Percentiles rank a stretch among this genome's conserved stretches.
Conservation (phyloP, 2,888 invertebrate species). For the Campoletis raptor region DNA sequence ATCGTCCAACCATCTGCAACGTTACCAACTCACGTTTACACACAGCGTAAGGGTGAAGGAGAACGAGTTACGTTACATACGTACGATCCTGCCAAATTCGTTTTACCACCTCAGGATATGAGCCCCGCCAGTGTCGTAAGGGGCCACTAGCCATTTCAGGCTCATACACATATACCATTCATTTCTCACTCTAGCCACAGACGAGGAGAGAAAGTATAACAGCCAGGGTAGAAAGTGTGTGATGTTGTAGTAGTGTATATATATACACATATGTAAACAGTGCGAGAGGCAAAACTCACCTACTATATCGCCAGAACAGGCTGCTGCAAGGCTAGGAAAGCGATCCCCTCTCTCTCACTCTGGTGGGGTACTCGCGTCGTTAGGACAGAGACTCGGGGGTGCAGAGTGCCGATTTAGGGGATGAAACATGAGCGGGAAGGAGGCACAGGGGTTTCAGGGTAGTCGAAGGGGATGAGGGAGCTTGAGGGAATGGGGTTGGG, state of each 20-base stretch:
- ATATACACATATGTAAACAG: conserved; percentile 14
- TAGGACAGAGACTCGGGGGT: conserved; percentile 71
- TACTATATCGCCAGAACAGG: conserved; percentile 49
- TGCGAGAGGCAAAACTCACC: conserved; percentile 49
- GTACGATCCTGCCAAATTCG: conserved; percentile 56
- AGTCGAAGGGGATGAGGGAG: conserved; percentile 60
- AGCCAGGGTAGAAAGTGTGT: conserved; percentile 24
- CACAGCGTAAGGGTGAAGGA: not conserved
- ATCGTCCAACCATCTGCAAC: conserved; percentile 55
- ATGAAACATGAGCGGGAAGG: conserved; percentile 78
- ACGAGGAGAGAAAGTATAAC: conserved; percentile 23
- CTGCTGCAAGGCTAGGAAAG: conserved; percentile 40
- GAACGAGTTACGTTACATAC: not conserved
- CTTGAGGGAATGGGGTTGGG: conserved; percentile 48
- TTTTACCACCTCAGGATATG: conserved; percentile 62
- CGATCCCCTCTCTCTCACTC: conserved; percentile 35
- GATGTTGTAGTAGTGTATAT: conserved; percentile 11
- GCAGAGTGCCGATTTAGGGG: conserved; percentile 82
- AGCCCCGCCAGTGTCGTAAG: conserved; percentile 53
- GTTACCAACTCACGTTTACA: conserved; percentile 28
- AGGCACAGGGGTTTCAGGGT: conserved; percentile 63
- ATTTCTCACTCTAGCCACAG: conserved; percentile 21
- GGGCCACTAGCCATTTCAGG: conserved; percentile 42
- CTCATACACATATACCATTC: conserved; percentile 26
- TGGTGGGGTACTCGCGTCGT: conserved; percentile 67